Evolutionary conservation across 2,797 vertebrate genomes (phyloP), one percentile per base, ranked within the genome.

Genomic region (Danio jaintianensis): DNA sequence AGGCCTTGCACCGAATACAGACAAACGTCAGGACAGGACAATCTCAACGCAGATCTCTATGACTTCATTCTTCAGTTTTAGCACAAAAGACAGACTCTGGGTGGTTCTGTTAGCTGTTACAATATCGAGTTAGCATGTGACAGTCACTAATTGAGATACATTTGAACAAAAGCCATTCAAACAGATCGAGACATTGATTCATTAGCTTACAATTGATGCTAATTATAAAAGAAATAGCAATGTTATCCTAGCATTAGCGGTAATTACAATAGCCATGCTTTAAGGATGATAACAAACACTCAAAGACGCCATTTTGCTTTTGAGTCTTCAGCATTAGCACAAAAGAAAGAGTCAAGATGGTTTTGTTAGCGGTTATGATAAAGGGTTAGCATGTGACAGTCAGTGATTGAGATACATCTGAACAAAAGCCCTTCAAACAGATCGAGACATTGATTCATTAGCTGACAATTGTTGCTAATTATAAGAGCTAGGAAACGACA

Each of bases 11-110:
- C 70, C 52, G 6, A n/a, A 40, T 11, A 8, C 0, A 36, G 40
- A 42, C 29, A 40, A 63, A 42, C 12, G 38, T 9, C 68, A 12
- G 61, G 63, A 56, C 63, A 15, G 45, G 38, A 16, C 42, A 7
- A 63, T 55, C 72, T 48, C 73, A 4, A 12, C 77, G 29, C 29
- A 29, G 29, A 29, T 29, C 29, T 29, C 1, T 29, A 29, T 42
- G 72, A 79, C 67, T 79, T 75, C 56, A 61, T 67, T 62, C 67
- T 40, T 42, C 5, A 38, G 29, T 56, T 36, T 9, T 16, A 56
- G 42, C 53, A 74, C 64, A 59, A 50, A 45, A 52, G 67, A 9
- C 45, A 12, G 11, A 58, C 8, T 7, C 4, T 0, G 2, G 20
- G 1, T 12, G 29, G 29, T 29, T 29, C 12, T 16, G 22, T 68